phyloP scores from a whole-genome alignment of 2,797 vertebrate species.

The Clarias platycephalus region DNA sequence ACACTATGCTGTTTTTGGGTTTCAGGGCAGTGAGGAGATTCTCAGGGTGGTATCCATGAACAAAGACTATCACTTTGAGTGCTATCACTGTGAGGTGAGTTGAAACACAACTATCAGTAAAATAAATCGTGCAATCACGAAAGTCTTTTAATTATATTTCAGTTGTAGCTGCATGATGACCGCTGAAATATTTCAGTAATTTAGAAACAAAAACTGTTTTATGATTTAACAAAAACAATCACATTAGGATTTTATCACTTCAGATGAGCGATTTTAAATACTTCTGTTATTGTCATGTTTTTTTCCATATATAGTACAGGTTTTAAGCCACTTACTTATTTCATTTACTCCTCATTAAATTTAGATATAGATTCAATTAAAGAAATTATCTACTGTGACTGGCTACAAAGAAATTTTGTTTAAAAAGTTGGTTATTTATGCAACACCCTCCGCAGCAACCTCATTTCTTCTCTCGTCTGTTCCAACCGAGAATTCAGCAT shows the following conservation, averaged over 20 bases:
- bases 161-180: not conserved
- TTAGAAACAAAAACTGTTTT: not conserved
- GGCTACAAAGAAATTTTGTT: too few relatives aligned
- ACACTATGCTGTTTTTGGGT: slow-evolving; percentile 16
- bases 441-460: too few relatives aligned
- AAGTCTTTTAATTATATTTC: not conserved
- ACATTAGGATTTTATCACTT: not conserved
- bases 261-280: not conserved
- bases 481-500: too few relatives aligned
- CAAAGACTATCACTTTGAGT: slow-evolving; percentile 90
- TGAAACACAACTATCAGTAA: not conserved
- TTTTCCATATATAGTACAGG: too few relatives aligned
- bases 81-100: slow-evolving; percentile 89
- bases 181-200: not conserved
- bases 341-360: too few relatives aligned
- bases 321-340: too few relatives aligned
- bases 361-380: too few relatives aligned
- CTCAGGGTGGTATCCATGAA: slow-evolving; percentile 91
- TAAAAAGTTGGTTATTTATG: too few relatives aligned
- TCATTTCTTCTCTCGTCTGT: too few relatives aligned
- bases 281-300: not conserved
- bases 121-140: too few relatives aligned
- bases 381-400: too few relatives aligned
- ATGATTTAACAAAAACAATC: not conserved
- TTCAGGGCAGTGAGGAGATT: slow-evolving; percentile 86